Base-by-base conservation (phyloP, 2,113 vertebrate genomes). In the Chloebia gouldiae region DNA sequence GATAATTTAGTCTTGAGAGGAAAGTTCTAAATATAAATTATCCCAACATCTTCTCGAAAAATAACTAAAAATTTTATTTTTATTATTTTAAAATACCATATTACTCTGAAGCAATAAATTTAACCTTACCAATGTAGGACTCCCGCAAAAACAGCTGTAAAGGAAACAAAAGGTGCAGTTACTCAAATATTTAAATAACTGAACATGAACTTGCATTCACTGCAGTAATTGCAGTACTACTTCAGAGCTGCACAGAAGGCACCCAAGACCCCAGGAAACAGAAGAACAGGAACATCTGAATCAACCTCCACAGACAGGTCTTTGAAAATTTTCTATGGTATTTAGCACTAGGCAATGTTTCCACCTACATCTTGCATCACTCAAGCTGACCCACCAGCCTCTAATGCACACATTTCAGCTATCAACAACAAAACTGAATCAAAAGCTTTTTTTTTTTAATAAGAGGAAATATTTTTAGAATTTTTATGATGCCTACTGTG, bases 91-190 rank as follows among this genome's bases (percentile, higher is more conserved):
- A 92, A 93, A 66, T 57, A 65, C 7, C 4, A 1, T 16, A 69
- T 69, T 45, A 81, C 40, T 65, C 30, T 35, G 37, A 79, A 90
- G 51, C 24, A 90, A 57, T 79, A 93, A 88, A 83, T 76, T 88
- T 71, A 96, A 86, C 89, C 98, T 98, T 98, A 98, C 98, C 98
- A 98, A 73, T 98, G 98, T 31, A 98, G 92, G 91, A 98, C 66
- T 98, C 97, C 98, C 85, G 97, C 94, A 91, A 97, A 81, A 86
- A 66, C 69, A 88, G 98, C 98, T 98, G 96, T 72, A 95, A 96
- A 89, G 69, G 60, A 95, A 94, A 96, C 79, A 96, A 93, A 96
- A 93, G 5, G 33, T 44, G 31, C 6, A 1, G 59, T 47, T 81
- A 90, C 15, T 91, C n/a, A 85, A 95, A 57, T 93, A 65, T 66